phyloP scores from a whole-genome alignment of 2,797 vertebrate species.

The Trachops cirrhosus region DNA sequence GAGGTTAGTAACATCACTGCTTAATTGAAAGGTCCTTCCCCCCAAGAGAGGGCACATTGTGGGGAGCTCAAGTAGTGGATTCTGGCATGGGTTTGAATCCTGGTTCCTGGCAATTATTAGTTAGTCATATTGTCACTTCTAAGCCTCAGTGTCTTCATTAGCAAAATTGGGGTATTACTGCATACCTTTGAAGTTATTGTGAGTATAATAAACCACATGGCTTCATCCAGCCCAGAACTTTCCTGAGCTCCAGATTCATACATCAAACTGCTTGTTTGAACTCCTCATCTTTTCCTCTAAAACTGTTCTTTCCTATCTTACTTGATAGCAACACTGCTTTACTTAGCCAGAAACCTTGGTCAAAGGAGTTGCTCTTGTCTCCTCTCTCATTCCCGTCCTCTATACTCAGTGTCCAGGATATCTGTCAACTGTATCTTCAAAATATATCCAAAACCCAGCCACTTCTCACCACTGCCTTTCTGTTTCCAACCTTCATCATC shows the following conservation, averaged over 20 bases:
- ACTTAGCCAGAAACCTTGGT: not conserved
- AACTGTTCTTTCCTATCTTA: not conserved
- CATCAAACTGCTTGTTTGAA: not conserved
- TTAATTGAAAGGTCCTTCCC: not conserved
- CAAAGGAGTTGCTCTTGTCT: not conserved
- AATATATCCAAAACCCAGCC: not conserved
- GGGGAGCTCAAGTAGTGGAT: not conserved
- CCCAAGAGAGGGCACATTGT: not conserved
- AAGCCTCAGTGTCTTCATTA: not conserved
- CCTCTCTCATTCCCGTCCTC: not conserved
- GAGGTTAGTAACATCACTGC: not conserved
- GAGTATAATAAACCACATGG: not conserved
- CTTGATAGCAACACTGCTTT: not conserved
- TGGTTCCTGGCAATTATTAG: not conserved
- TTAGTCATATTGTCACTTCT: not conserved
- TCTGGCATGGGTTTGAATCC: not conserved
- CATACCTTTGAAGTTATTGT: not conserved
- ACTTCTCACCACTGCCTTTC: not conserved
- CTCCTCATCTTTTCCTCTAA: not conserved
- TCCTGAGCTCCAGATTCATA: not conserved
- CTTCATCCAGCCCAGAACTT: not conserved
- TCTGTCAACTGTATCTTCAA: not conserved
- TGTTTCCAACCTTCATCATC: not conserved
- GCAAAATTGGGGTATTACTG: not conserved
- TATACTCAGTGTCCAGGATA: not conserved